Conservation (phyloP, 2,113 vertebrate species). For the Melozone crissalis region DNA sequence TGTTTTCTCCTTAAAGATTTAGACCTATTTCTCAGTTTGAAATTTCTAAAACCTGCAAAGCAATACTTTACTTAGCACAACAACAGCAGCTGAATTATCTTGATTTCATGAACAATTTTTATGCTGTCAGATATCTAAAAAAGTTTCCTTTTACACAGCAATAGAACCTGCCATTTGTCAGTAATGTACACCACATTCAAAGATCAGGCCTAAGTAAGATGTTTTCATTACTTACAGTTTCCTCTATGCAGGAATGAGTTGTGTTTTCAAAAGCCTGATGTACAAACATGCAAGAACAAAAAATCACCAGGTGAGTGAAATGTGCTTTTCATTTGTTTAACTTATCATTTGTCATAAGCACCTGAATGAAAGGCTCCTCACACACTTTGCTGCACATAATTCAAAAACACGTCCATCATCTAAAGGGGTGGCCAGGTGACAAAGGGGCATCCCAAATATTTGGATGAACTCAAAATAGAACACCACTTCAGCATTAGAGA, state of each 20-base stretch:
- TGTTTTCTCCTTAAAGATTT: not conserved
- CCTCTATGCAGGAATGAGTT: not conserved
- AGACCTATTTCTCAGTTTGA: not conserved
- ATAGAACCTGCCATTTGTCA: not conserved
- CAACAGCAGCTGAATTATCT: not conserved
- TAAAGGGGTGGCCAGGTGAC: not conserved
- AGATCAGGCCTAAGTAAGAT: not conserved
- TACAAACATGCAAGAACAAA: constrained; percentile 24
- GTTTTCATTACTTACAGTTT: constrained; percentile 57
- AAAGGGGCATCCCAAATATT: not conserved
- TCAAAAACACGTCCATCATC: not conserved
- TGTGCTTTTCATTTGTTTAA: not conserved
- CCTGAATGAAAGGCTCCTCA: not conserved
- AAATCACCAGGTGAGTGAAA: not conserved
- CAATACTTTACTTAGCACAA: not conserved
- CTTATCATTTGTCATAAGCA: not conserved
- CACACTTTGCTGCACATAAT: not conserved
- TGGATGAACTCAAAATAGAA: not conserved
- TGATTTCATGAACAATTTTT: not conserved
- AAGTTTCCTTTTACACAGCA: not conserved
- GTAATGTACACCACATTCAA: not conserved
- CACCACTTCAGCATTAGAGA: not conserved
- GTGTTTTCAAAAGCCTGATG: constrained; percentile 43
- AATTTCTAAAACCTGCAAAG: not conserved
- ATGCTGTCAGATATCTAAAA: not conserved